A percentile compares a stretch with the other conserved stretches of the same genome.
Evolutionary conservation across 2,797 vertebrate species (phyloP).

Genomic region (Tapera naevia): DNA sequence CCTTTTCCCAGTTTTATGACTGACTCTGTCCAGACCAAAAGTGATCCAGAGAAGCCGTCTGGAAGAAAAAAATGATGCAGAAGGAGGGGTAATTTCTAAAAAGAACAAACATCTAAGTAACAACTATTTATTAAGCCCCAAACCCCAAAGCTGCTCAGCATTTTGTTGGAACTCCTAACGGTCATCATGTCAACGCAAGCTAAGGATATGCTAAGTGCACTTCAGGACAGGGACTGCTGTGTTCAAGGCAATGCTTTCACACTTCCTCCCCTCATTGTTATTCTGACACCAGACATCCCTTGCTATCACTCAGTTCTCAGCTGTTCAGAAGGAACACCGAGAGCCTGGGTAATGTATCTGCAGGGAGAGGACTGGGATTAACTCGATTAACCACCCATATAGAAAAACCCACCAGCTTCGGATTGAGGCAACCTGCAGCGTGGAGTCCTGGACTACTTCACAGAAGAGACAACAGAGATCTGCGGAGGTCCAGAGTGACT

Average conservation of each 20-base stretch:
- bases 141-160: rapidly evolving
- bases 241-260: not conserved
- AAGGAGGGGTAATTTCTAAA: not conserved
- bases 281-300: not conserved
- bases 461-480: not conserved
- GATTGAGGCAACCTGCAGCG: not conserved
- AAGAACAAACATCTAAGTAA: not conserved
- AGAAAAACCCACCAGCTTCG: not conserved
- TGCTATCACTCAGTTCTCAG: not conserved
- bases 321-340: not conserved
- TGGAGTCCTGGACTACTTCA: not conserved
- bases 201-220: not conserved
- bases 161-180: not conserved
- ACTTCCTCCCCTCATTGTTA: not conserved
- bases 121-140: not conserved
- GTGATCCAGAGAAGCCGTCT: not conserved
- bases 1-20: not conserved
- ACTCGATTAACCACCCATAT: not conserved
- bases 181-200: rapidly evolving
- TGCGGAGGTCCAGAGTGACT: not conserved
- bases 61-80: constrained; percentile 27
- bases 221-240: not conserved
- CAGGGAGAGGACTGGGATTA: constrained; percentile 9
- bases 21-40: constrained; percentile 16
- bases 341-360: not conserved